Percentiles rank a stretch among this genome's conserved stretches.
phyloP scores from a whole-genome alignment of 2,888 invertebrate species.

The Polyommatus icarus region DNA sequence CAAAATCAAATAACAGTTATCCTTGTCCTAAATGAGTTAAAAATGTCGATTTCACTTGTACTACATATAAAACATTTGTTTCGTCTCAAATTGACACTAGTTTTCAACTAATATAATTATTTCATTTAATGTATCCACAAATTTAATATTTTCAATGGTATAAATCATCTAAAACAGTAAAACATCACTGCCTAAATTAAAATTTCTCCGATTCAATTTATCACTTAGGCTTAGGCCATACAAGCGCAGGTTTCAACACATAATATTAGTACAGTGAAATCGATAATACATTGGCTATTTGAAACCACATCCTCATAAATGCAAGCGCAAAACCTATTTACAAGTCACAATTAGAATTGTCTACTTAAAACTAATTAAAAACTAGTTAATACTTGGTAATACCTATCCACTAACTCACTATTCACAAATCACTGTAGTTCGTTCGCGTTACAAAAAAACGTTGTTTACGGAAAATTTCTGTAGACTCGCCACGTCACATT shows the following conservation, averaged over 20 bases:
- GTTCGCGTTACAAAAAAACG: neutral
- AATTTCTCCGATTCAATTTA: neutral
- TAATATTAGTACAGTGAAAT: constrained; percentile 9
- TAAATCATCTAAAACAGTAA: no score
- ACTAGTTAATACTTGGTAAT: constrained; percentile 70
- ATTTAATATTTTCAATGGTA: no score
- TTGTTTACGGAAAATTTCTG: neutral
- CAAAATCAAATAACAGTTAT: constrained; percentile 34
- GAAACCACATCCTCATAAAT: constrained; percentile 49
- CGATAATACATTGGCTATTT: constrained; percentile 35
- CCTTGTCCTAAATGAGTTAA: constrained; percentile 24
- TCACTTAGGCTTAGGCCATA: neutral
- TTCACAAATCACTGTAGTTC: constrained; percentile 15
- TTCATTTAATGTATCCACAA: no score
- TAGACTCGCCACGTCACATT: neutral
- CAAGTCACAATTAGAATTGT: constrained; percentile 49
- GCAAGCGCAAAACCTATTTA: constrained; percentile 46
- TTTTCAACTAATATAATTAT: no score
- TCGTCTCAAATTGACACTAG: neutral
- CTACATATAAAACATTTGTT: neutral
- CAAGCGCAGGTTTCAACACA: neutral
- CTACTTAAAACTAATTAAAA: constrained; percentile 67
- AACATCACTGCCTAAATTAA: no score
- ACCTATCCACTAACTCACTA: constrained; percentile 46
- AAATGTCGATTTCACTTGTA: constrained; percentile 30